Conservation (phyloP, 2,113 vertebrate species). For the Sinocyclocheilus grahami region DNA sequence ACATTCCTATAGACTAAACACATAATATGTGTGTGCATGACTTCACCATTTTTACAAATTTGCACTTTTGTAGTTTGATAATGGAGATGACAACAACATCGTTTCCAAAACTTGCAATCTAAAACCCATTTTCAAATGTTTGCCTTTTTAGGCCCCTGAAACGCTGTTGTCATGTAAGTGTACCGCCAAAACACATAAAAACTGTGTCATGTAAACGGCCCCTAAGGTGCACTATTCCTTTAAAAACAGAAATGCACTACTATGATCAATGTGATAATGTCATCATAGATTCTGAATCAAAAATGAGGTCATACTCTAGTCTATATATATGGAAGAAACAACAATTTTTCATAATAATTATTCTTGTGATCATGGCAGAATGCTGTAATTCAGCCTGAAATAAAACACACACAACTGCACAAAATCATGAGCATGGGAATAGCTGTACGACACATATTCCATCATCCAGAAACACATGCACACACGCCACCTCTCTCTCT, state of each 20-base stretch:
- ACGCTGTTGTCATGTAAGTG: too few species aligned
- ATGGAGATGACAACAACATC: too few species aligned
- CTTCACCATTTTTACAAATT: too few species aligned
- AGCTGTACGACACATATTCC: background rate
- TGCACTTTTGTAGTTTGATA: too few species aligned
- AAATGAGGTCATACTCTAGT: background rate
- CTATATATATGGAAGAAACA: background rate
- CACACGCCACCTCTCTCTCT: slow-evolving; percentile 40
- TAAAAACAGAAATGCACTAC: background rate
- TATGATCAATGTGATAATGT: slow-evolving; percentile 12
- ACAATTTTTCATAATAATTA: background rate
- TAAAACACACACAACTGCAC: background rate
- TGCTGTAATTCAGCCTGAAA: background rate
- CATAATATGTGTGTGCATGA: too few species aligned
- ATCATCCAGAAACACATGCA: slow-evolving; percentile 41
- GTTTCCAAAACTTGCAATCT: too few species aligned
- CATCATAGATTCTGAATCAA: slow-evolving; percentile 5
- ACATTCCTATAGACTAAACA: too few species aligned
- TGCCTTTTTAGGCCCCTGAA: too few species aligned
- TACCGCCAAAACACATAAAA: too few species aligned
- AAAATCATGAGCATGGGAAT: slow-evolving; percentile 16
- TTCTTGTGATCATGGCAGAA: background rate
- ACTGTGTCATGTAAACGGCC: too few species aligned
- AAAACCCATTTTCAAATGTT: too few species aligned
- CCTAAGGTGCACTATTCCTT: background rate